A percentile compares a stretch with the other conserved stretches of the same genome.
phyloP scores from a whole-genome alignment of 2,113 vertebrate species.

The Xenopus laevis region DNA sequence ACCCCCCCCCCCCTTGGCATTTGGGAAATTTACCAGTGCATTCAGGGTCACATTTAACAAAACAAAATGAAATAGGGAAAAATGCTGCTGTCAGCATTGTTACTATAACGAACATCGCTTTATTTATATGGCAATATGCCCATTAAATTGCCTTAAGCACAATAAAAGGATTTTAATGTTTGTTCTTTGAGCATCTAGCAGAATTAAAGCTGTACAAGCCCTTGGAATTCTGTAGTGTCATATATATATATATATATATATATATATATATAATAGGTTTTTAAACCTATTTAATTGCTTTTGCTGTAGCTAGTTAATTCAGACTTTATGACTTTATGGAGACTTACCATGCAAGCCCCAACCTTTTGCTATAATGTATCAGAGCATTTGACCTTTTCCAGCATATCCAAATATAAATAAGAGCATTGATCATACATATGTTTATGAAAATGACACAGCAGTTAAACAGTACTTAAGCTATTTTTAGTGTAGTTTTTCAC shows the following conservation, averaged over 20 bases:
- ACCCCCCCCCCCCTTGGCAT: too few relatives aligned
- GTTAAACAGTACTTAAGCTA: not conserved
- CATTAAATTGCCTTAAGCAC: not conserved
- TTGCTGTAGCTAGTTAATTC: not conserved
- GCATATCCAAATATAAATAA: not conserved
- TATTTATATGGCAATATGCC: too few relatives aligned
- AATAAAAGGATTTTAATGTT: not conserved
- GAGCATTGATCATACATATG: not conserved
- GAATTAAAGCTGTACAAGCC: not conserved
- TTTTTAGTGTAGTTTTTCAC: too few relatives aligned
- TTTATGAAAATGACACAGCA: not conserved
- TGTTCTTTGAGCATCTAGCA: not conserved
- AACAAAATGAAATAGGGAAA: too few relatives aligned
- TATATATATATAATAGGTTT: not conserved
- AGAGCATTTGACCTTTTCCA: not conserved
- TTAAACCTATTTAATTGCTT: constrained; percentile 9
- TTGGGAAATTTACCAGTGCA: too few relatives aligned
- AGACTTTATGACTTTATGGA: constrained; percentile 1
- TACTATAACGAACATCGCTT: too few relatives aligned
- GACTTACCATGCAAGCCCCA: not conserved
- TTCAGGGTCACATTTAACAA: too few relatives aligned
- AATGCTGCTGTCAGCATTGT: too few relatives aligned
- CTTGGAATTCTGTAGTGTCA: not conserved
- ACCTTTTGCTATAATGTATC: not conserved
- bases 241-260: too few relatives aligned